Conservation (phyloP, 2,797 vertebrate genomes). For the Enteromius paludinosus region DNA sequence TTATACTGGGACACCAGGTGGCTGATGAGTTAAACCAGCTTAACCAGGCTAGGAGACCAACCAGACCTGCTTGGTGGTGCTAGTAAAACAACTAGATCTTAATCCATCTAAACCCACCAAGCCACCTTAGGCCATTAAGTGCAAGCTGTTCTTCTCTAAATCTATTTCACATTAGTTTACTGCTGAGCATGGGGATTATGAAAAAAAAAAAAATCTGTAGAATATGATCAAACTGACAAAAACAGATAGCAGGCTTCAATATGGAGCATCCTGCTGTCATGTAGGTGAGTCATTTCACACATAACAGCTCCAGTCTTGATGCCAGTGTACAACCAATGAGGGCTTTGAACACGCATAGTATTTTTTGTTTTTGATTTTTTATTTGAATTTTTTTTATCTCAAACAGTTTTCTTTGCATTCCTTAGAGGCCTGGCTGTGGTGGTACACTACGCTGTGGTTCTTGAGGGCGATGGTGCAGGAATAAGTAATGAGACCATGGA, state of each 20-base stretch:
- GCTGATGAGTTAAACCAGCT: neutral
- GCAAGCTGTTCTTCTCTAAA: neutral
- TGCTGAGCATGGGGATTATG: neutral
- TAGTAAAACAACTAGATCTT: neutral
- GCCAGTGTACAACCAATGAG: neutral
- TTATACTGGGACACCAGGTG: neutral
- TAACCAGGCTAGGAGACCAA: neutral
- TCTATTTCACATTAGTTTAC: neutral
- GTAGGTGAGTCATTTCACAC: neutral
- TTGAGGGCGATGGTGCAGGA: constrained; percentile 81
- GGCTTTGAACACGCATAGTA: neutral
- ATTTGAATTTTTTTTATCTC: neutral
- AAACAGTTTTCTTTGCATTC: constrained; percentile 11
- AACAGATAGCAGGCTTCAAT: neutral
- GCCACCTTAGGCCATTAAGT: neutral
- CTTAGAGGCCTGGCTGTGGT: constrained; percentile 80
- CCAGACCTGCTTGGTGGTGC: neutral
- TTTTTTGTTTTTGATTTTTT: neutral
- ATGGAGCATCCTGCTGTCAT: neutral
- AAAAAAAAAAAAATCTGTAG: neutral
- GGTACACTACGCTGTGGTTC: constrained; percentile 85
- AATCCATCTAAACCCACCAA: neutral
- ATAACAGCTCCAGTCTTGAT: neutral
- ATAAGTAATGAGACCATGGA: constrained; percentile 87
- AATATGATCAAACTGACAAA: constrained; percentile 9